Evolutionary conservation across 2,888 invertebrate genomes (phyloP).

Genomic region (Stenolophus ochropezus): DNA sequence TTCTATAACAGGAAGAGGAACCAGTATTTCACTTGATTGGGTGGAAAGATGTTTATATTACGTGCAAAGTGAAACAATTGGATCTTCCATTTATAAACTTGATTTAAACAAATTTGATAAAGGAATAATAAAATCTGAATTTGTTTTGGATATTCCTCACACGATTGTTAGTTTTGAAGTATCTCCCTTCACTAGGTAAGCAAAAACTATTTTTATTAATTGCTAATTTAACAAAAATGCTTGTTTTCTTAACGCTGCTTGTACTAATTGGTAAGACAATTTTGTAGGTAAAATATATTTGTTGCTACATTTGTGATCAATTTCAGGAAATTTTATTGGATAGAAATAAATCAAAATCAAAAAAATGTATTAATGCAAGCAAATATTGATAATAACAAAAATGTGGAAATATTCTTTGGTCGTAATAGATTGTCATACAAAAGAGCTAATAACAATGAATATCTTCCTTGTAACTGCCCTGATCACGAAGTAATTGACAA

Average conservation of each 20-base stretch:
- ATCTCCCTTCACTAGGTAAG: constrained; percentile 83
- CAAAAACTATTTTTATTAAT: background rate
- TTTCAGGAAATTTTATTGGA: constrained; percentile 84
- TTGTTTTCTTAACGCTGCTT: constrained; percentile 29
- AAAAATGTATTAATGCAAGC: constrained; percentile 80
- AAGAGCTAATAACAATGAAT: constrained; percentile 61
- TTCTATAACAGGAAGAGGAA: constrained; percentile 76
- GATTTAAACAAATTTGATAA: constrained; percentile 79
- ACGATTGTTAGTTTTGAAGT: constrained; percentile 82
- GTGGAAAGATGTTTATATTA: constrained; percentile 89
- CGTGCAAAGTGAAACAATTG: constrained; percentile 77
- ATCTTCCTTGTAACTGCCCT: constrained; percentile 79
- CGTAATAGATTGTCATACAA: constrained; percentile 65
- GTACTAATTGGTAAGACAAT: constrained; percentile 40
- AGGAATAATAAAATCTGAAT: constrained; percentile 74
- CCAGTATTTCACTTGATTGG: constrained; percentile 90
- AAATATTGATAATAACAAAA: constrained; percentile 75
- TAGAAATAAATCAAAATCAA: constrained; percentile 79
- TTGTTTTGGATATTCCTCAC: constrained; percentile 76
- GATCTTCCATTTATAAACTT: constrained; percentile 79
- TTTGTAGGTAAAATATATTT: too few species aligned
- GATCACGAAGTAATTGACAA: constrained; percentile 78
- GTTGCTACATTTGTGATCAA: background rate
- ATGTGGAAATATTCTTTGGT: constrained; percentile 77
- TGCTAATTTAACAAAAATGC: background rate